Evolutionary conservation across 1,140 invertebrate species (phyloP), one percentile per base, ranked within the genome.

Genomic region (Brachionus paranguensis): DNA sequence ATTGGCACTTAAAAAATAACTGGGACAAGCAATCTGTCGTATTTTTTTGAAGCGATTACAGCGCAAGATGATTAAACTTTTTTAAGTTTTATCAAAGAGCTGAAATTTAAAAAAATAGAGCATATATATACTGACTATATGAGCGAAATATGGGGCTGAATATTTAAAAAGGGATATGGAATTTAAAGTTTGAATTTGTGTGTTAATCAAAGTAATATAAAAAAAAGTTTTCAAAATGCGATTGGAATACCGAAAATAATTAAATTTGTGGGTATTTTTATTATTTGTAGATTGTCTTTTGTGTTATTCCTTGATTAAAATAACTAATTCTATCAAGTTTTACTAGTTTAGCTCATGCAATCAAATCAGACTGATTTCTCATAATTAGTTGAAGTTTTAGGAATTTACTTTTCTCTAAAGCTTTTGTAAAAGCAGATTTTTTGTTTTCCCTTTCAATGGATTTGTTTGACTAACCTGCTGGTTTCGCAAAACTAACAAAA

Each of bases 401-500:
- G 53, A 60, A 20, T 60, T 60, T 27, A 60, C 53, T 60, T 60
- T 60, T 60, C 20, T 60, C 20, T 60, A 60, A 60, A 60, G 53
- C 53, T 60, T 60, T 60, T 60, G 53, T 60, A n/a, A 60, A 60
- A 60, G 4, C 53, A 60, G 53, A 60, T 3, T 60, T 60, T 60
- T 68, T 68, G 27, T 68, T 41, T 68, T 68, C 65, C 27, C 5
- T 33, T 37, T 68, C 27, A 20, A 20, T 41, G 8, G 14, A 72
- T 20, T 72, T 72, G n/a, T 72, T 72, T 72, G 68, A 72, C 68
- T 72, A 72, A 72, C 68, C 68, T 72, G 68, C 43, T 72, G 68
- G n/a, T 43, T 43, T 41, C 11, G 14, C n/a, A 43, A 20, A 43
- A 43, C 41, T 41, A 1, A 72, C 43, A 43, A 43, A 43, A 43